Evolutionary conservation across 2,113 vertebrate species (phyloP), one percentile per base, ranked within the genome.

Genomic region (Pelecanus crispus): DNA sequence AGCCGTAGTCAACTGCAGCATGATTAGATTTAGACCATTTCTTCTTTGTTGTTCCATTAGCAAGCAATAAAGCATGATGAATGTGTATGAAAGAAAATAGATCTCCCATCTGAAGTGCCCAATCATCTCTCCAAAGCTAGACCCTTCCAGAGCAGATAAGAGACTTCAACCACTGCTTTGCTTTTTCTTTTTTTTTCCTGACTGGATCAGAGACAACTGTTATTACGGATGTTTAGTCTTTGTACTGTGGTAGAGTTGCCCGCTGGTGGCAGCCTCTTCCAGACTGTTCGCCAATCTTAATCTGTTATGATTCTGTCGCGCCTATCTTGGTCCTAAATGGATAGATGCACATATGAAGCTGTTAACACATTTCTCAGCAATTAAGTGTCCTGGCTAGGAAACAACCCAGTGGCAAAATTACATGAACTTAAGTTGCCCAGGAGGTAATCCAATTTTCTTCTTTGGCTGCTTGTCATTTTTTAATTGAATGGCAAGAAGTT

Each of bases 1-100:
- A 89, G 65, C 19, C 20, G 13, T 44, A 67, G 53, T 82, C 84
- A 87, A 65, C 81, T 49, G 88, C 68, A 72, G 34, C 65, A 10
- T 89, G 83, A 94, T 96, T 95, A 81, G 80, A 94, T 97, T 97
- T 95, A 94, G 77, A 58, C 52, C 80, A 71, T 97, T 95, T 90
- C 81, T 92, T 61, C 81, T 78, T 24, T 81, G 65, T 84, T 11
- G 0, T 96, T 89, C 91, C 83, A 94, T 95, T 94, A 97, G 73
- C 86, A 61, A 95, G 73, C 70, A 96, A 94, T 95, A 95, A 94
- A 86, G 38, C 72, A 63, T 31, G 4, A 83, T 90, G 68, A 80
- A 78, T 67, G 77, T 19, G 38, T 56, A 78, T 36, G 63, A 78
- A 91, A 34, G 84, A 86, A 95, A 80, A 84, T 50, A 90, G 74